Conservation (phyloP, 2,113 vertebrate genomes). For the Saimiri boliviensis region DNA sequence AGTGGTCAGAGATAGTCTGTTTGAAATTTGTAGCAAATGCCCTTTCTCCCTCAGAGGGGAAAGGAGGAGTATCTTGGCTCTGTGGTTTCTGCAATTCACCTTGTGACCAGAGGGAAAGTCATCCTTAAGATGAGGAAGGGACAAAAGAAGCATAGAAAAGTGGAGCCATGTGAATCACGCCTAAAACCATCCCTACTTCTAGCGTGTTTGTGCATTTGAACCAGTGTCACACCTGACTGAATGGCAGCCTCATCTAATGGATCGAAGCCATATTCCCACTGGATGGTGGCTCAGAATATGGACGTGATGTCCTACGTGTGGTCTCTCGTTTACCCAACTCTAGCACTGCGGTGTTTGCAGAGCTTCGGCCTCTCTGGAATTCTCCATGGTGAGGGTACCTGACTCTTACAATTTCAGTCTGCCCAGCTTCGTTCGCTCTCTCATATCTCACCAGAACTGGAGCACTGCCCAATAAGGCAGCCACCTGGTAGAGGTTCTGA, state of each 20-base stretch:
- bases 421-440: background rate
- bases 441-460: background rate
- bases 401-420: background rate
- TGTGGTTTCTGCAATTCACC: background rate
- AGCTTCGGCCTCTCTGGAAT: background rate
- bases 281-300: background rate
- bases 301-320: background rate
- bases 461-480: background rate
- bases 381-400: background rate
- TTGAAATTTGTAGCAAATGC: background rate
- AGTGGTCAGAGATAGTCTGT: background rate
- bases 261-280: background rate
- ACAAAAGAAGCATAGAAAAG: background rate
- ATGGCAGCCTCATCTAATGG: no score
- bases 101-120: slow-evolving; percentile 27
- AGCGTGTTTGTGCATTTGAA: background rate
- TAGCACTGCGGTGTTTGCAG: background rate
- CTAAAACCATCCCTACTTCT: background rate
- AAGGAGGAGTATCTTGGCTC: background rate
- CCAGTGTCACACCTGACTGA: background rate
- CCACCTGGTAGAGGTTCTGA: background rate
- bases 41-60: background rate
- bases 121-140: background rate
- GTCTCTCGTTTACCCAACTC: background rate
- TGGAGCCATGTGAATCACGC: background rate